Evolutionary conservation across 2,113 vertebrate genomes (phyloP).

Genomic region (Galeopterus variegatus): DNA sequence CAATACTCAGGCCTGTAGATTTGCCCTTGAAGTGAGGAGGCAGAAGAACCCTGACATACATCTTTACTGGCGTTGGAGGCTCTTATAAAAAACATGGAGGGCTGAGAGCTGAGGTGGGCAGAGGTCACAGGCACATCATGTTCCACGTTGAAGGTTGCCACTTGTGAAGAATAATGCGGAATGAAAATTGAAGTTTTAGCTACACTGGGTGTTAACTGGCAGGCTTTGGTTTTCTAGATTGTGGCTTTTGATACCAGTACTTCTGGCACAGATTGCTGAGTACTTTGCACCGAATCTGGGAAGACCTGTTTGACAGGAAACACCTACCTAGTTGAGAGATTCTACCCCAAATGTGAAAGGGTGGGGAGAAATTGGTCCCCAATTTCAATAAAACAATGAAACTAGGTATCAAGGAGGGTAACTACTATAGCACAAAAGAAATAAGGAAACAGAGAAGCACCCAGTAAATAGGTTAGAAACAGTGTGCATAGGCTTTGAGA

Average conservation of each 20-base stretch:
- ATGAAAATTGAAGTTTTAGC: slow-evolving; percentile 39
- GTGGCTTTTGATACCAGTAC: slow-evolving; percentile 58
- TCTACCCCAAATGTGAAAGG: slow-evolving; percentile 64
- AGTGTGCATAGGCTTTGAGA: background rate
- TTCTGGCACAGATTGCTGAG: slow-evolving; percentile 59
- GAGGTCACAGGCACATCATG: background rate
- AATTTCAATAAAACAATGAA: slow-evolving; percentile 32
- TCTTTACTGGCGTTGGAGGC: background rate
- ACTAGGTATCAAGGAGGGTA: background rate
- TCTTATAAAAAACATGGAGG: background rate
- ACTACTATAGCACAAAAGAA: background rate
- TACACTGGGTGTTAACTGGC: background rate
- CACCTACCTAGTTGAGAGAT: slow-evolving; percentile 62
- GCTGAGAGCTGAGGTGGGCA: background rate
- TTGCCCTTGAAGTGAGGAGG: background rate
- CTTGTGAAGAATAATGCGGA: slow-evolving; percentile 61
- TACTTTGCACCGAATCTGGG: slow-evolving; percentile 58
- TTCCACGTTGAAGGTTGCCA: slow-evolving; percentile 22
- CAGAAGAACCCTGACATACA: background rate
- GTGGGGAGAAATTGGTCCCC: background rate
- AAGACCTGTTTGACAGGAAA: slow-evolving; percentile 82
- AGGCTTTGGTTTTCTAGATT: slow-evolving; percentile 59
- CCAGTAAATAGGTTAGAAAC: background rate
- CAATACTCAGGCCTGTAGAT: background rate
- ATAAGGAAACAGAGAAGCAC: background rate